phyloP scores from a whole-genome alignment of 2,797 vertebrate genomes.

The Rhinophrynus dorsalis region DNA sequence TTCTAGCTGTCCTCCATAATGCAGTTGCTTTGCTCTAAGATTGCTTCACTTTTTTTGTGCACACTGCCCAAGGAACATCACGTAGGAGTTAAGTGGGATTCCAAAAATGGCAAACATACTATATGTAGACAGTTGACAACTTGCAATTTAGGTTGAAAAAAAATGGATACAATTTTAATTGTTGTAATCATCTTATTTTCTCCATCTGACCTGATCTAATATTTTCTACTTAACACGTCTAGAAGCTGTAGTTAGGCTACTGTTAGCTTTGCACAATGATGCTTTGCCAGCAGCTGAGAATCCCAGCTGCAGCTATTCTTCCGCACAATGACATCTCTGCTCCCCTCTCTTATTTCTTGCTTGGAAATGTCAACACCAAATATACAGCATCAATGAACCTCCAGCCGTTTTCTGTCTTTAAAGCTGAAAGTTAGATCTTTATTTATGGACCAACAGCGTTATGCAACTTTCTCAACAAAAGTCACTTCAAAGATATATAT shows the following conservation, averaged over 20 bases:
- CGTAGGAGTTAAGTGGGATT: no score
- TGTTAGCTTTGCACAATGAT: conserved; percentile 10
- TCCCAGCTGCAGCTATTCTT: conserved; percentile 38
- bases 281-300: conserved; percentile 29
- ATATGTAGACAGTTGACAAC: not conserved
- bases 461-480: not conserved
- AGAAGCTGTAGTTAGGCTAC: conserved; percentile 6
- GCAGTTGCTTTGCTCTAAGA: no score
- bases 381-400: conserved; percentile 36
- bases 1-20: no score
- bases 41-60: no score
- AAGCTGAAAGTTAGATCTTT: conserved; percentile 4
- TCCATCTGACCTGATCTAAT: conserved; percentile 21
- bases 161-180: not conserved
- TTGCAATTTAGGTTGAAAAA: not conserved
- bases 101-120: no score
- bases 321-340: conserved; percentile 29
- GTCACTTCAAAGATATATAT: no score
- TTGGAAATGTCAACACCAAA: conserved; percentile 46
- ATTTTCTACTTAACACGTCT: not conserved
- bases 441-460: not conserved
- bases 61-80: no score
- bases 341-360: conserved; percentile 5
- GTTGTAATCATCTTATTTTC: conserved; percentile 32
- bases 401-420: conserved; percentile 1